These are phyloP conservation scores for Lathamus discolor DNA, from an alignment of 2,113 vertebrate genomes.

Conservation along the genomic window DNA sequence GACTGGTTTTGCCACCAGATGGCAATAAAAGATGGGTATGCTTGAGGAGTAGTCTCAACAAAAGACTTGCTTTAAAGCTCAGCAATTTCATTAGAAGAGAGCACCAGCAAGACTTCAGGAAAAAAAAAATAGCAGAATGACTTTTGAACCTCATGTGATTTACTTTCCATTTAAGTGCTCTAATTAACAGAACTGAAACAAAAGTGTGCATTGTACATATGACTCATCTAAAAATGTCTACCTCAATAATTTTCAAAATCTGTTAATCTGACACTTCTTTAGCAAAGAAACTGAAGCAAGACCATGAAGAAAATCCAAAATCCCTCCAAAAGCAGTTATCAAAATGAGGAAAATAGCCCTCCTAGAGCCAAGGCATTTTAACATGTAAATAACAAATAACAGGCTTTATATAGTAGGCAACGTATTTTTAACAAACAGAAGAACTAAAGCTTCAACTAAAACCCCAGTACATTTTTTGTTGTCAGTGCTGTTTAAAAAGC, in stretches of 20 bases:
- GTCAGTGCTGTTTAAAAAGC: background rate
- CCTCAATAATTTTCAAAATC: background rate
- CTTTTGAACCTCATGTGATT: background rate
- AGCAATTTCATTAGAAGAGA: background rate
- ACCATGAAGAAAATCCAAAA: background rate
- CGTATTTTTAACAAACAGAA: background rate
- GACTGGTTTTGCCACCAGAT: slow-evolving; percentile 29
- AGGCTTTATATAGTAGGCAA: background rate
- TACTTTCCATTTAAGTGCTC: background rate
- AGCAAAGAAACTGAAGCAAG: background rate
- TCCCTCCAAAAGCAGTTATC: background rate
- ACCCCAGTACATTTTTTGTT: background rate
- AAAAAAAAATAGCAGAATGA: background rate
- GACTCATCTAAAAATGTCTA: background rate
- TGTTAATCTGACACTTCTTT: background rate
- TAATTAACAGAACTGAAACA: background rate
- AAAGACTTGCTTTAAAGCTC: background rate
- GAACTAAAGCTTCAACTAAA: background rate
- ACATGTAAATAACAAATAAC: background rate
- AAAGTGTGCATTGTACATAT: background rate
- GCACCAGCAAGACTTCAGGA: background rate
- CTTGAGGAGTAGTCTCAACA: background rate
- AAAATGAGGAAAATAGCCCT: background rate
- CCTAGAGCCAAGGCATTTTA: background rate
- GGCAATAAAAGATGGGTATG: slow-evolving; percentile 32